phyloP scores from a whole-genome alignment of 1,140 invertebrate genomes.

The Brachionus manjavacas region DNA sequence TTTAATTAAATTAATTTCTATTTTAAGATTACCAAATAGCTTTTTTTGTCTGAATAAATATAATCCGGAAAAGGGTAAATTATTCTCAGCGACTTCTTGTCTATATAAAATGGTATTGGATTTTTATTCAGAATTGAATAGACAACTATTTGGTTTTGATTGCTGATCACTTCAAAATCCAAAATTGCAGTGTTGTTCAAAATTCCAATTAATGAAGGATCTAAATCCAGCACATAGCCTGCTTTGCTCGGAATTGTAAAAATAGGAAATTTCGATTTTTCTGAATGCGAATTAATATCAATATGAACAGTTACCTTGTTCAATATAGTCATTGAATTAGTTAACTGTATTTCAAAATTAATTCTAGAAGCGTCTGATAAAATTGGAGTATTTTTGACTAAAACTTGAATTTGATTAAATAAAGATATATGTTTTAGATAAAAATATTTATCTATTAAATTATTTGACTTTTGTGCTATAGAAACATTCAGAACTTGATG shows the following conservation, averaged over 20 bases:
- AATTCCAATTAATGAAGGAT: conserved; percentile 5
- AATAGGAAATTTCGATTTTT: neutral
- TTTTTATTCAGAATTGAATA: neutral
- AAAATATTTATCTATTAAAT: neutral
- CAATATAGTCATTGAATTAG: neutral
- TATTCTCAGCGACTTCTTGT: neutral
- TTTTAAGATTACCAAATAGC: neutral
- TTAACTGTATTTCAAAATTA: neutral
- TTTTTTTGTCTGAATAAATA: neutral
- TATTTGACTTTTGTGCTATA: neutral
- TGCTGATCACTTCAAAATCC: neutral
- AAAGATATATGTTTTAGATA: neutral
- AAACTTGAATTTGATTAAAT: neutral
- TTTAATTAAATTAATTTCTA: neutral
- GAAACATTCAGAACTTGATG: neutral
- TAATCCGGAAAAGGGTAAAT: conserved; percentile 7
- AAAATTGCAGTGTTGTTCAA: conserved; percentile 3
- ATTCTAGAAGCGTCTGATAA: neutral
- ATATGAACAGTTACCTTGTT: neutral
- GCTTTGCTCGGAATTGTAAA: neutral
- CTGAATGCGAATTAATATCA: neutral
- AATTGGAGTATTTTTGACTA: neutral
- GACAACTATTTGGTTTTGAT: neutral
- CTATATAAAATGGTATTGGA: conserved; percentile 7
- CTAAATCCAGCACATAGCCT: neutral